Evolutionary conservation across 2,113 vertebrate genomes (phyloP), one percentile per base, ranked within the genome.

Genomic region (Ahaetulla prasina): DNA sequence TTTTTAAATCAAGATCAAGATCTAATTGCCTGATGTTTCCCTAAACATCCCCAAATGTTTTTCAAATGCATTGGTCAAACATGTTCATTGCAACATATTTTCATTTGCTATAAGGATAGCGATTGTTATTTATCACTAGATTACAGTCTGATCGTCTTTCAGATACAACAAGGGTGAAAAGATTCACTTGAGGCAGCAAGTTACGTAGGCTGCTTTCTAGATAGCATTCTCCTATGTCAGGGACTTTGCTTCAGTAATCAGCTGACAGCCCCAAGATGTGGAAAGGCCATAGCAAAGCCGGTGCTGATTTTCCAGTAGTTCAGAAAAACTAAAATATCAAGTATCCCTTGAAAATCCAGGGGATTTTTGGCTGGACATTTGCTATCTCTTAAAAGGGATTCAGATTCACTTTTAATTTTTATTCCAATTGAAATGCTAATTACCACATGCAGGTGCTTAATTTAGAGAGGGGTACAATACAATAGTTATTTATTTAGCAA

Each of bases 71-170:
- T 89, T 60, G 55, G 49, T 88, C 35, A 89, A 93, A 87, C 57
- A 60, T 30, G 63, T 89, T 9, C 9, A 16, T 94, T 10, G 10
- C 11, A 0, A 0, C 55, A 57, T 52, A 93, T 91, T 49, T 93
- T 96, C 91, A 88, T 96, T 87, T 90, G 93, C 8, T 49, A 45
- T 89, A 89, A 91, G n/a, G 6, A 45, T 22, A 45, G 16, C n/a
- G 47, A 25, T 94, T 93, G 93, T 94, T 87, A 92, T 94, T 95
- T 92, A 93, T 84, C 87, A 91, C 60, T 54, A 0, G 0, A 93
- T 92, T 94, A 90, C 55, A 89, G 11, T 11, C 94, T 94, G 57
- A 68, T 95, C 23, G n/a, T 94, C 94, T 95, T 92, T 94, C 20
- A 22, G n/a, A 39, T n/a, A 39, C 2, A 23, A 22, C 39, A 49